Conservation (phyloP, 1,140 invertebrate species). For the Sitophilus oryzae region DNA sequence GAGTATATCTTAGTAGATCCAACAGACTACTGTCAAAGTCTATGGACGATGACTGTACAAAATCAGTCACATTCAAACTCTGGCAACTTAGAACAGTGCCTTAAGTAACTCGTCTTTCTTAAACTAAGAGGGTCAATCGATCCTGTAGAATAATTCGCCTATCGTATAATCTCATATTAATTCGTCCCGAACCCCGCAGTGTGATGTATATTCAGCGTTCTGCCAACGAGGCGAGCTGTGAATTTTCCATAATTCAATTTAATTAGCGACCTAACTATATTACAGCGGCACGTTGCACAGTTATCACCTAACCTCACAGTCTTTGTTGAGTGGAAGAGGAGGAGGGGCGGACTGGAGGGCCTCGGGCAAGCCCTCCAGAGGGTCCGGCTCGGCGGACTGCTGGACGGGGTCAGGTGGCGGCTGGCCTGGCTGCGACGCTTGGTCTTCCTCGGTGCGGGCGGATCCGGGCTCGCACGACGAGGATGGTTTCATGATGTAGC, state of each 20-base stretch:
- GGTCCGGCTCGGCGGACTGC: slow-evolving; percentile 9
- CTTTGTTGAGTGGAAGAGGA: slow-evolving; percentile 62
- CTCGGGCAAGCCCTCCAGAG: slow-evolving; percentile 19
- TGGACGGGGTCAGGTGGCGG: slow-evolving; percentile 24
- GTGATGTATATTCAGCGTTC: no score
- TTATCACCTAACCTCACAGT: slow-evolving; percentile 84
- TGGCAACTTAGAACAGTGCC: no score
- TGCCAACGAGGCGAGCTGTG: no score
- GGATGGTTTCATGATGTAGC: slow-evolving; percentile 54
- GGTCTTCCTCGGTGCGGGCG: slow-evolving; percentile 35
- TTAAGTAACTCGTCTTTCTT: no score
- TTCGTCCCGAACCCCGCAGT: slow-evolving; percentile 8
- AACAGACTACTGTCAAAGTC: no score
- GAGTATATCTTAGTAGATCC: no score
- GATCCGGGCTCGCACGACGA: slow-evolving; percentile 27
- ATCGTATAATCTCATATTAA: slow-evolving; percentile 20
- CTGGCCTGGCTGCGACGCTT: slow-evolving; percentile 30
- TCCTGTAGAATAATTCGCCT: not conserved
- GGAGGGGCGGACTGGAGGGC: slow-evolving; percentile 22
- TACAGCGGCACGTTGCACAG: slow-evolving; percentile 39
- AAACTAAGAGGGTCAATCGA: no score
- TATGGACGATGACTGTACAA: no score
- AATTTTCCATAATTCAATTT: slow-evolving; percentile 8
- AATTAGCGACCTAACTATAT: slow-evolving; percentile 26
- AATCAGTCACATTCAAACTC: no score